phyloP scores from a whole-genome alignment of 2,113 vertebrate genomes.

The Sphyrna mokarran region DNA sequence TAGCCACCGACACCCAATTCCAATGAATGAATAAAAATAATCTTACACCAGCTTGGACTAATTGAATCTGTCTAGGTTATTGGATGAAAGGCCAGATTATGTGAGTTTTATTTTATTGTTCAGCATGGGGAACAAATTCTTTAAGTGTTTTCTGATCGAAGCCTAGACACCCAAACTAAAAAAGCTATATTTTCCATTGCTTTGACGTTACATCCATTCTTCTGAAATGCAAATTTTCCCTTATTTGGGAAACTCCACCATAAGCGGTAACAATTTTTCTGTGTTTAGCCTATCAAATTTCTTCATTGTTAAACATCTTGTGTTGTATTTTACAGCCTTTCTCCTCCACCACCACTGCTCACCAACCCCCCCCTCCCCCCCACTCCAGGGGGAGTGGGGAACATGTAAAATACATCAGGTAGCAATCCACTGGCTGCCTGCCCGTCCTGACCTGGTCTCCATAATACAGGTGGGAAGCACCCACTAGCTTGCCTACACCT shows the following conservation, averaged over 20 bases:
- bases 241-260: not conserved
- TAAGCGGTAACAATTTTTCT: not conserved
- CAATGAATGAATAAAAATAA: too few relatives aligned
- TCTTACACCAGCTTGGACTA: not conserved
- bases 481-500: too few relatives aligned
- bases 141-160: not conserved
- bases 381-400: too few relatives aligned
- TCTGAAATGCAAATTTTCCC: not conserved
- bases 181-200: not conserved
- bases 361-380: too few relatives aligned
- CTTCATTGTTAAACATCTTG: not conserved
- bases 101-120: not conserved
- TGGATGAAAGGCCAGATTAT: not conserved
- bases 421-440: too few relatives aligned
- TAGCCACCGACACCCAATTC: too few relatives aligned
- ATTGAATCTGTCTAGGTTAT: not conserved
- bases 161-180: not conserved
- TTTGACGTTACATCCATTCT: not conserved
- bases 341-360: too few relatives aligned
- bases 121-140: not conserved
- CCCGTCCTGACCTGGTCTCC: too few relatives aligned
- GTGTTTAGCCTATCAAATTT: not conserved
- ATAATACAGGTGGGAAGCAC: too few relatives aligned
- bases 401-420: too few relatives aligned
- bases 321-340: too few relatives aligned